Base-by-base conservation (phyloP, 2,888 invertebrate species). In the Epiblema foenella region DNA sequence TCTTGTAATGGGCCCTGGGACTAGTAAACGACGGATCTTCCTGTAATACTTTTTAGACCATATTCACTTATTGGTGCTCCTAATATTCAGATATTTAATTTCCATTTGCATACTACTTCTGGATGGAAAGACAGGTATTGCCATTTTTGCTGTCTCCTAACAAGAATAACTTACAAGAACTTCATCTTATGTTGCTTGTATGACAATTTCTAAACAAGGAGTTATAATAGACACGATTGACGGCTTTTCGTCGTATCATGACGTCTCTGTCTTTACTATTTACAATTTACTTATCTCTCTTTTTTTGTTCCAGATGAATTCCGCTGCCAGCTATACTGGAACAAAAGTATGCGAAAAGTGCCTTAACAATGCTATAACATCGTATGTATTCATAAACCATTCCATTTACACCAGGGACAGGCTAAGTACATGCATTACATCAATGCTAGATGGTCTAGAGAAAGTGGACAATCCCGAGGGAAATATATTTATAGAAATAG, bases 311-410 rank as follows among this genome's bases (percentile, higher is more conserved):
- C 90, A 92, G 90, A 90, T 89, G 81, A 84, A 85, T 72, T 75
- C 77, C 69, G 76, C 80, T 69, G 78, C 82, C 75, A 84, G 83
- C 78, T 85, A 85, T 76, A 84, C 85, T 37, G 91, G 90, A 69
- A 85, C 86, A 73, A 91, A 90, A 85, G 87, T 93, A 79, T 93
- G 93, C 72, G 84, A 89, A 77, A 85, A 82, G 69, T 93, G 93
- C 77, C 79, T 90, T 73, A 84, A 88, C 69, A 83, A 84, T 73
- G 87, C 90, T 2, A 82, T 92, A 9, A 85, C 84, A 0, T 80
- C 90, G 9, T 92, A 90, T 66, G 77, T 90, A 49, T 92, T 93
- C 63, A 82, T 84, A 68, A 80, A 83, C 20, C 87, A 89, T 70
- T 83, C 83, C 7, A 79, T 82, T 18, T 86, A 86, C 54, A 82